Percentiles rank a stretch among this genome's conserved stretches.
Evolutionary conservation across 2,888 invertebrate genomes (phyloP).

Genomic region (Nomada ruficornis): DNA sequence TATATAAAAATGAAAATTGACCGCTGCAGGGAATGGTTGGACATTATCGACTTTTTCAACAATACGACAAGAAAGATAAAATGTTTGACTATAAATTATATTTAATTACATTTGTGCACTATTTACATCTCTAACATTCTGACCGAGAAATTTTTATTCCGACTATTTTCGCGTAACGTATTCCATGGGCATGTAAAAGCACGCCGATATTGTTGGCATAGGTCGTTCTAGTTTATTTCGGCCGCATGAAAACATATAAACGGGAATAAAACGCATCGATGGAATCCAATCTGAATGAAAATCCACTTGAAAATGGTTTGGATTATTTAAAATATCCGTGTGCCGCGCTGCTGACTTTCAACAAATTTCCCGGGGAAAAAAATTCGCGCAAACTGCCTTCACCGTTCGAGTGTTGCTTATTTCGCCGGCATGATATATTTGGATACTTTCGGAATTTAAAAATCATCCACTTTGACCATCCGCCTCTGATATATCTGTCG

Average conservation of each 20-base stretch:
- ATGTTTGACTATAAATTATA: too few relatives aligned
- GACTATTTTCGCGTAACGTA: background rate
- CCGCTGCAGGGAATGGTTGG: background rate
- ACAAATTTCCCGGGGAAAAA: background rate
- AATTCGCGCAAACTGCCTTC: background rate
- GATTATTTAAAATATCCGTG: conserved; percentile 22
- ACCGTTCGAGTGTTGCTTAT: background rate
- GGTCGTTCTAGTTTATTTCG: background rate
- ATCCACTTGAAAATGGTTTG: conserved; percentile 1
- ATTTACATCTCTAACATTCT: too few relatives aligned
- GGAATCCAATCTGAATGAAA: conserved; percentile 1
- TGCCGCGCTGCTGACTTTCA: background rate
- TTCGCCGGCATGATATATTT: background rate
- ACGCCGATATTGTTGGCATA: background rate
- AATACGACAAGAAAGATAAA: background rate
- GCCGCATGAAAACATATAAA: background rate
- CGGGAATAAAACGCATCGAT: background rate
- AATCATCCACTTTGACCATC: background rate
- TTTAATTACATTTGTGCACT: background rate
- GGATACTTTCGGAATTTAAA: conserved; percentile 3
- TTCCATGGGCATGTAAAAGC: background rate
- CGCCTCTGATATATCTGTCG: background rate
- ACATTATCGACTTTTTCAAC: conserved; percentile 28
- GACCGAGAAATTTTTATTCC: too few relatives aligned
- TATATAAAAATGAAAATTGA: conserved; percentile 8